A percentile compares a stretch with the other conserved stretches of the same genome.
These are phyloP conservation scores for Scomber colias DNA, from an alignment of 2,113 vertebrate genomes.

Conservation along the genomic window DNA sequence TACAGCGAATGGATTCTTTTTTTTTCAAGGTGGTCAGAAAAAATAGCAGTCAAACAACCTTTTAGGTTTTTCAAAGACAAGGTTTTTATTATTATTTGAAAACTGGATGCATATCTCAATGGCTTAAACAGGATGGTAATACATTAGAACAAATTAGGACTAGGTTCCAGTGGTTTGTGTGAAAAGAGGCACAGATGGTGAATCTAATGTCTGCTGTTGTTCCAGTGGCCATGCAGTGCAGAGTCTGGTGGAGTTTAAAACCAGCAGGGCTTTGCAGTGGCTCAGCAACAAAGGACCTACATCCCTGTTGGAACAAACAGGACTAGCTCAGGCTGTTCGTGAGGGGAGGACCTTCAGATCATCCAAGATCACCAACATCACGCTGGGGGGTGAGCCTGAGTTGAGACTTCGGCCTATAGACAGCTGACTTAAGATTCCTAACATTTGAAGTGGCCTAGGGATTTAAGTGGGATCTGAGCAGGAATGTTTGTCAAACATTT, in stretches of 20 bases:
- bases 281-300: constrained; percentile 52
- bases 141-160: too few relatives aligned
- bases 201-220: not conserved
- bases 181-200: not conserved
- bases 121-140: too few relatives aligned
- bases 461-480: not conserved
- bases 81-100: not conserved
- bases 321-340: constrained; percentile 57
- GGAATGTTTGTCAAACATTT: not conserved
- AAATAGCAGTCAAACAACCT: not conserved
- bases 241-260: constrained; percentile 83
- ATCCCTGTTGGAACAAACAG: constrained; percentile 71
- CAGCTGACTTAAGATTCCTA: not conserved
- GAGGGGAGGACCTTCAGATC: constrained; percentile 62
- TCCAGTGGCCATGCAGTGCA: constrained; percentile 82
- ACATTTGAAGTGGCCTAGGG: not conserved
- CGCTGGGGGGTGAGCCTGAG: constrained; percentile 81
- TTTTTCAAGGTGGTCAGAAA: not conserved
- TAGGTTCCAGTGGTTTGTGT: not conserved
- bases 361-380: constrained; percentile 80
- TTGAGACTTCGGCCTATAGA: too few relatives aligned
- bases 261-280: constrained; percentile 76
- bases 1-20: too few relatives aligned
- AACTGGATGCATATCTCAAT: too few relatives aligned
- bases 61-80: not conserved